phyloP scores from a whole-genome alignment of 2,113 vertebrate genomes.

The Dendropsophus ebraccatus region DNA sequence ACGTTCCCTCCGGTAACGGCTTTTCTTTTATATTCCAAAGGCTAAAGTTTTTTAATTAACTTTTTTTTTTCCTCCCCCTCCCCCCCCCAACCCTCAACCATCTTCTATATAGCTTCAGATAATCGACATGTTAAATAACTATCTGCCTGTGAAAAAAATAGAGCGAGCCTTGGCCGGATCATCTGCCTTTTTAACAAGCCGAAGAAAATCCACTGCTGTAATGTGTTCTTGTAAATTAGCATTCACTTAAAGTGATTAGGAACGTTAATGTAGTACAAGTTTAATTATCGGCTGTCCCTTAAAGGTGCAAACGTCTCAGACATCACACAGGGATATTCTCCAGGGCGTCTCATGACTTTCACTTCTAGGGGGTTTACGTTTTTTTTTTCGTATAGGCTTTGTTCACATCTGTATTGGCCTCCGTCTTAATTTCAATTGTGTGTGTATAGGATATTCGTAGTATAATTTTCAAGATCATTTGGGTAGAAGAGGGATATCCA shows the following conservation, averaged over 20 bases:
- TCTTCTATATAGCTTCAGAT: constrained; percentile 1
- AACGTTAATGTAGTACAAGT: constrained; percentile 65
- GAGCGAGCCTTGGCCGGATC: constrained; percentile 64
- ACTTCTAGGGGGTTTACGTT: not conserved
- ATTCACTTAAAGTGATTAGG: constrained; percentile 71
- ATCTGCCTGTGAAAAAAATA: constrained; percentile 17
- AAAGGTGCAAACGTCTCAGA: constrained; percentile 59
- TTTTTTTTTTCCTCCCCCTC: not conserved
- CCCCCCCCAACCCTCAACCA: no score
- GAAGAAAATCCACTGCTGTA: constrained; percentile 71
- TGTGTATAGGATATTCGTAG: no score
- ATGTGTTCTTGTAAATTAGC: constrained; percentile 72
- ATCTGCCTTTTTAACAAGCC: constrained; percentile 71
- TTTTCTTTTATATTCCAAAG: constrained; percentile 65
- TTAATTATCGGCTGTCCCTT: constrained; percentile 70
- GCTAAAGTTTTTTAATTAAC: constrained; percentile 60
- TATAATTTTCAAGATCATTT: no score
- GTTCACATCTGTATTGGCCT: not conserved
- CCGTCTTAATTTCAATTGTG: no score
- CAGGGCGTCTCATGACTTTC: not conserved
- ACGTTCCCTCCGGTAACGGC: constrained; percentile 53
- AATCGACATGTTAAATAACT: constrained; percentile 34
- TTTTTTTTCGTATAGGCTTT: not conserved
- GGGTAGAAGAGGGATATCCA: no score
- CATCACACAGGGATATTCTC: not conserved